A percentile compares a stretch with the other conserved stretches of the same genome.
Conservation (phyloP, 2,113 vertebrate species). For the Oxyura jamaicensis region DNA sequence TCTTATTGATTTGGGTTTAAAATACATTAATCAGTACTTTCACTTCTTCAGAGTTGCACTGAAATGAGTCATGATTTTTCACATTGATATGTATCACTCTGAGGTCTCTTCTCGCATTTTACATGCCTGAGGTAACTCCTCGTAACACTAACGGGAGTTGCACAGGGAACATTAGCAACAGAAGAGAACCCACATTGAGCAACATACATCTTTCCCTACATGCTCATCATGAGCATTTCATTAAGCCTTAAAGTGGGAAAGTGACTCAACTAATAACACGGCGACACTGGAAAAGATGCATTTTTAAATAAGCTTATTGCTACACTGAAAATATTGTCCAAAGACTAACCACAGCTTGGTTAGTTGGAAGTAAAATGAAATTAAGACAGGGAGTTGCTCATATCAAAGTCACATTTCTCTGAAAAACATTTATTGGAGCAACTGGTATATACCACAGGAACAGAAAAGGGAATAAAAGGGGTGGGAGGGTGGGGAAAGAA, state of each 20-base stretch:
- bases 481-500: neutral
- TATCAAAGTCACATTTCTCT: neutral
- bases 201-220: constrained; percentile 39
- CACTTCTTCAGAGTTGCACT: neutral
- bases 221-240: constrained; percentile 37
- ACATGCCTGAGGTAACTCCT: constrained; percentile 40
- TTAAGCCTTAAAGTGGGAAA: constrained; percentile 55
- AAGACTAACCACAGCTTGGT: neutral
- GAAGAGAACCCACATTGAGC: neutral
- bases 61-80: constrained; percentile 45
- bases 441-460: neutral
- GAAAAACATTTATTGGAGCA: neutral
- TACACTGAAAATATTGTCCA: neutral
- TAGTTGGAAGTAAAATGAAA: neutral
- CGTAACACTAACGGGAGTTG: constrained; percentile 57
- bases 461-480: neutral
- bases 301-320: constrained; percentile 29
- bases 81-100: constrained; percentile 25
- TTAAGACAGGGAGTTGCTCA: neutral
- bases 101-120: constrained; percentile 46
- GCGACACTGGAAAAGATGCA: neutral
- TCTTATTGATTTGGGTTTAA: neutral
- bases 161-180: neutral
- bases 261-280: neutral
- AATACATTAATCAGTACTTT: neutral